Evolutionary conservation across 1,140 invertebrate species (phyloP).

Genomic region (Lasaia peninsularis): DNA sequence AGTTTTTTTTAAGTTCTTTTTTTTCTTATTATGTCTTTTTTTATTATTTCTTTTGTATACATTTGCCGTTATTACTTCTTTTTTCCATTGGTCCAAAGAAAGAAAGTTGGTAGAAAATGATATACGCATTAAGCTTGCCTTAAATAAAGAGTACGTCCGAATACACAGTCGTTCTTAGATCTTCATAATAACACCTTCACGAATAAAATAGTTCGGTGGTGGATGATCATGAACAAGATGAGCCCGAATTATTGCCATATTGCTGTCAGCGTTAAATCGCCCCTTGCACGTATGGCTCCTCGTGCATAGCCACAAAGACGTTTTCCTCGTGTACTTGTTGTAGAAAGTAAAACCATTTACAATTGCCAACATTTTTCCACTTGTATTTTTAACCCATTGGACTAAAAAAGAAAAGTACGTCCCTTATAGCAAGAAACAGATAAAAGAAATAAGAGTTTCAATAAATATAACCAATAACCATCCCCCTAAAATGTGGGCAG

Average conservation of each 20-base stretch:
- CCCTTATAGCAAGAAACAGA: too few relatives aligned
- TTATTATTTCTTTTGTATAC: too few relatives aligned
- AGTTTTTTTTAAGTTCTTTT: too few relatives aligned
- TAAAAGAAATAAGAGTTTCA: too few relatives aligned
- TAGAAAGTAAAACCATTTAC: conserved; percentile 31
- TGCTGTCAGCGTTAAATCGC: conserved; percentile 10
- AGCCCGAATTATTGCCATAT: not conserved
- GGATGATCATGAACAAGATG: conserved; percentile 23
- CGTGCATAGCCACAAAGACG: conserved; percentile 16
- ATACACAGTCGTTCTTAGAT: not conserved
- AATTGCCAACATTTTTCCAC: conserved; percentile 20
- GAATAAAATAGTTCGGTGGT: conserved; percentile 11
- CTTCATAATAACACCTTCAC: conserved; percentile 1
- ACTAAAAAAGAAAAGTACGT: conserved; percentile 35
- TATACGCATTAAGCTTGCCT: too few relatives aligned
- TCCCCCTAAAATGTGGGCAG: too few relatives aligned
- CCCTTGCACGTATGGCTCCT: conserved; percentile 14
- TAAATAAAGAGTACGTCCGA: too few relatives aligned
- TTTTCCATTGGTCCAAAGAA: too few relatives aligned
- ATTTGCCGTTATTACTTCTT: too few relatives aligned
- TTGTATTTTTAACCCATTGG: conserved; percentile 26
- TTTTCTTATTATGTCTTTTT: too few relatives aligned
- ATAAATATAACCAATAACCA: too few relatives aligned
- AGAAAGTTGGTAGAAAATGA: too few relatives aligned
- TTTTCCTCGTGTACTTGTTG: conserved; percentile 4